phyloP scores from a whole-genome alignment of 2,888 invertebrate species.

The Chrysodeixis includens region DNA sequence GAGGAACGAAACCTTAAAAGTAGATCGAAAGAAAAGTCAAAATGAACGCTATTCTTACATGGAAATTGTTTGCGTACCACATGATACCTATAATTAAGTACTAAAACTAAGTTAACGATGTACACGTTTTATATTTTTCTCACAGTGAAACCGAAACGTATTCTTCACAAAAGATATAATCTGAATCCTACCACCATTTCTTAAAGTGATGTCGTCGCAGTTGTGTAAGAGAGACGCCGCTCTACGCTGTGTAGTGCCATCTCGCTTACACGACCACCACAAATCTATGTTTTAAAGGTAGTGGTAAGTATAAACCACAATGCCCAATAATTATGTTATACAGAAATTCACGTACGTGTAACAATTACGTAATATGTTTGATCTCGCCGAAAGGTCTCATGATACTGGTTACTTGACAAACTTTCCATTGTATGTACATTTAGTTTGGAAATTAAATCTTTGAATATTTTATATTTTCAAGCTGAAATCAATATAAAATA shows the following conservation, averaged over 20 bases:
- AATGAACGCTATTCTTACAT: too few species aligned
- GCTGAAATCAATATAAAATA: too few species aligned
- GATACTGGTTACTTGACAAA: not conserved
- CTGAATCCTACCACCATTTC: not conserved
- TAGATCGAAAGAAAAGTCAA: too few species aligned
- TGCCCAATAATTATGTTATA: slow-evolving; percentile 16
- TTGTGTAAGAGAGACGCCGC: too few species aligned
- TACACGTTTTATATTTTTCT: not conserved
- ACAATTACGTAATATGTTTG: slow-evolving; percentile 21
- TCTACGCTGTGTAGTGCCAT: too few species aligned
- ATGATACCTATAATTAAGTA: not conserved
- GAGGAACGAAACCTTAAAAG: too few species aligned
- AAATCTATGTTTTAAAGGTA: too few species aligned
- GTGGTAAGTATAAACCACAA: not conserved
- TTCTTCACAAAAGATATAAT: not conserved
- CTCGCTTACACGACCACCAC: not conserved
- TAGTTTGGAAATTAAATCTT: too few species aligned
- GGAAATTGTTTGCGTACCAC: not conserved
- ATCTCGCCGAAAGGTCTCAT: slow-evolving; percentile 13
- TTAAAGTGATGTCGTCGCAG: too few species aligned
- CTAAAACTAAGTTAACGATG: not conserved
- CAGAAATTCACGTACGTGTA: slow-evolving; percentile 5
- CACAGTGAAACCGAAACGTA: slow-evolving; percentile 2
- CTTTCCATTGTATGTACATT: too few species aligned
- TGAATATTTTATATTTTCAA: not conserved